Conservation (phyloP, 1,140 invertebrate genomes). For the Armadillidium nasatum region DNA sequence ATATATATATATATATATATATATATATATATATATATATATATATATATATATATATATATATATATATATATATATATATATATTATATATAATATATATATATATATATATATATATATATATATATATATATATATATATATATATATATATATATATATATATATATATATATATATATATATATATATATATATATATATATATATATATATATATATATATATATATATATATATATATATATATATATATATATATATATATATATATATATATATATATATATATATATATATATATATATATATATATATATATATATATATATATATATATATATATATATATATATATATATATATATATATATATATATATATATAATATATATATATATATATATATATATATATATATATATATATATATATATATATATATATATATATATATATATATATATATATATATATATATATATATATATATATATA, state of each 20-base stretch:
- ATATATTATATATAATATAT: background rate
- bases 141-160: constrained; percentile 21
- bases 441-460: too few relatives aligned
- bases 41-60: too few relatives aligned
- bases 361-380: too few relatives aligned
- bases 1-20: constrained; percentile 13
- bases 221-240: constrained; percentile 15
- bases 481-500: too few relatives aligned
- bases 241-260: constrained; percentile 18
- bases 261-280: constrained; percentile 20
- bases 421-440: too few relatives aligned
- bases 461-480: too few relatives aligned
- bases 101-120: constrained; percentile 20
- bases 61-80: too few relatives aligned
- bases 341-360: too few relatives aligned
- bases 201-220: constrained; percentile 3
- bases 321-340: too few relatives aligned
- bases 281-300: constrained; percentile 12
- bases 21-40: background rate
- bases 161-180: constrained; percentile 22
- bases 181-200: constrained; percentile 2
- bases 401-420: too few relatives aligned
- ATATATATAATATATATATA: too few relatives aligned
- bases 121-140: constrained; percentile 20
- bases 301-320: background rate